Evolutionary conservation across 1,140 invertebrate species (phyloP).

Genomic region (Pseudomyrmex pallidus): DNA sequence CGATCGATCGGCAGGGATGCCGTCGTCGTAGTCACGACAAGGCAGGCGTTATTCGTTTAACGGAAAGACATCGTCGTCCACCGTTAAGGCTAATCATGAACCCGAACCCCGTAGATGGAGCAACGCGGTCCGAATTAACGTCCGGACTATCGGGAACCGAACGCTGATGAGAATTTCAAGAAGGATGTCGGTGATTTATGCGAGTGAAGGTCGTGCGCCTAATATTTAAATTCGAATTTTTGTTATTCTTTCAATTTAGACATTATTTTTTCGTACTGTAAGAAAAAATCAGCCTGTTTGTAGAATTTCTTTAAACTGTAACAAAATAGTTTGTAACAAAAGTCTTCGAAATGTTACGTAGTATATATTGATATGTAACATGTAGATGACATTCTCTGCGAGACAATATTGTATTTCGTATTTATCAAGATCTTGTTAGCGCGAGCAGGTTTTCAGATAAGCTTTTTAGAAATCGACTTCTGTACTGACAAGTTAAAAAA

Average conservation of each 20-base stretch:
- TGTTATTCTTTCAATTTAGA: not conserved
- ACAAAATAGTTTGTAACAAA: no score
- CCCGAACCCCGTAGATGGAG: conserved; percentile 47
- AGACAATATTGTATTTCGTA: no score
- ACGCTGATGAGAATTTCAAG: conserved; percentile 63
- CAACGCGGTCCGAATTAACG: conserved; percentile 61
- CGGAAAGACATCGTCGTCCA: conserved; percentile 27
- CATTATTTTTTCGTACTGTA: not conserved
- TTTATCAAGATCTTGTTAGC: no score
- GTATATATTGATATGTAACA: no score
- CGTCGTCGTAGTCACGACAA: conserved; percentile 42
- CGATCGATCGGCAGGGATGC: conserved; percentile 71
- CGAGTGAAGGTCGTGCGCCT: not conserved
- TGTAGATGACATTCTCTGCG: no score
- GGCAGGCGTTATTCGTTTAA: conserved; percentile 47
- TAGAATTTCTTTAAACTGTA: no score
- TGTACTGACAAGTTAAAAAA: no score
- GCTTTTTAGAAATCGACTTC: no score
- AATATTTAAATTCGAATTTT: not conserved
- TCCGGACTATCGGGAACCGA: conserved; percentile 43
- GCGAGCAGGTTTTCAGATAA: no score
- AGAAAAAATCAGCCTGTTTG: no score
- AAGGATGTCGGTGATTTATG: conserved; percentile 21
- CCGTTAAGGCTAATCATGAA: conserved; percentile 67
- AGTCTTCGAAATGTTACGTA: no score